Evolutionary conservation across 2,113 vertebrate species (phyloP).

Genomic region (Eublepharis macularius): DNA sequence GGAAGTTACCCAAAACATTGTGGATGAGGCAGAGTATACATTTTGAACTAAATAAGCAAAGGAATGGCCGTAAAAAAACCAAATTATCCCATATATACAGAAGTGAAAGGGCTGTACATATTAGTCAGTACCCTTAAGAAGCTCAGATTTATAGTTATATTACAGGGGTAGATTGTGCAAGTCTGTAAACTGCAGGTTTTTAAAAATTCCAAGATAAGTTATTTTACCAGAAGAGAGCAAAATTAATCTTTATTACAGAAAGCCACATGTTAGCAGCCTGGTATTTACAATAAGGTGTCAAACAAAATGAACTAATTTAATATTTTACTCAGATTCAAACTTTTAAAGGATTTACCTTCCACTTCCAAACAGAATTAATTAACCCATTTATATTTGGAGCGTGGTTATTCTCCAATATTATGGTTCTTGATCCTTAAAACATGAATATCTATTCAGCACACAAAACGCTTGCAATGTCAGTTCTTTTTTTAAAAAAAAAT

Average conservation of each 20-base stretch:
- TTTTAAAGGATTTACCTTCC: neutral
- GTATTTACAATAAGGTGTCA: constrained; percentile 26
- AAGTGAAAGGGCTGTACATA: neutral
- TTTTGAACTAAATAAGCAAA: neutral
- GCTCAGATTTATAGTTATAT: constrained; percentile 16
- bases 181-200: constrained; percentile 24
- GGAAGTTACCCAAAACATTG: neutral
- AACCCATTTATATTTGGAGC: neutral
- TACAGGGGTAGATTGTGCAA: neutral
- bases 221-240: constrained; percentile 11
- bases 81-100: neutral
- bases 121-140: neutral
- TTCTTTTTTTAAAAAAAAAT: neutral
- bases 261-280: neutral
- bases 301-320: neutral
- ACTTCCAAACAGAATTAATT: neutral
- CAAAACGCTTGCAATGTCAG: neutral
- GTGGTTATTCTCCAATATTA: neutral
- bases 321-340: constrained; percentile 16
- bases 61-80: neutral
- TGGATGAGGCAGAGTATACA: neutral
- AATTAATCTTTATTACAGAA: constrained; percentile 9
- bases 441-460: neutral
- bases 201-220: constrained; percentile 30
- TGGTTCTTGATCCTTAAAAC: neutral